A percentile compares a stretch with the other conserved stretches of the same genome.
These are phyloP conservation scores for Micromussa lordhowensis DNA, from an alignment of 92 coral and sea anemone genomes.

Conservation along the genomic window DNA sequence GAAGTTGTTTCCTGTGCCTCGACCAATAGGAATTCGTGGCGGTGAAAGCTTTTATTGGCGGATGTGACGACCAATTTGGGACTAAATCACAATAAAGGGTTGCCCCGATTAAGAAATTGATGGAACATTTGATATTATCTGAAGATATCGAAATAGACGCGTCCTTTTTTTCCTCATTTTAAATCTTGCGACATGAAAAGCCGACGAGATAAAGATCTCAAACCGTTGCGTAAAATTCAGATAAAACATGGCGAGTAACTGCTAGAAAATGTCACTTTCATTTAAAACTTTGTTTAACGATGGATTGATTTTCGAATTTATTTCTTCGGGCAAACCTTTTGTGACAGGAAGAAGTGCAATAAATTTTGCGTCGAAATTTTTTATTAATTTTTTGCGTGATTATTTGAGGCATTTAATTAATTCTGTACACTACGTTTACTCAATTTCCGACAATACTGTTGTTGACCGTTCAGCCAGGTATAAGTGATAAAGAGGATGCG, in stretches of 20 bases:
- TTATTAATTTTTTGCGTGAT: not conserved
- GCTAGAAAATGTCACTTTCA: conserved; percentile 2
- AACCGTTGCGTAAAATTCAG: not conserved
- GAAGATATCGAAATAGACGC: not conserved
- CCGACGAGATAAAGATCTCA: not conserved
- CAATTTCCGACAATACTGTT: not conserved
- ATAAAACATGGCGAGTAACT: not conserved
- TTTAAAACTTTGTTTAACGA: not conserved
- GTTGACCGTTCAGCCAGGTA: not conserved
- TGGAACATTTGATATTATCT: not conserved
- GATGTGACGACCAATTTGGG: conserved; percentile 10
- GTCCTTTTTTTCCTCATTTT: not conserved
- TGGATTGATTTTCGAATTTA: not conserved
- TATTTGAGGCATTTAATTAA: not conserved
- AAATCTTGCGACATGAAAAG: not conserved
- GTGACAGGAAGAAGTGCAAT: not conserved
- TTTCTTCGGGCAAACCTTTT: not conserved
- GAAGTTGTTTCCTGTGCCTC: conserved; percentile 32
- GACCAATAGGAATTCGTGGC: conserved; percentile 20
- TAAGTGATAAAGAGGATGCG: not conserved
- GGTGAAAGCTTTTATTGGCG: not conserved
- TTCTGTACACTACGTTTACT: not conserved
- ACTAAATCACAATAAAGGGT: not conserved
- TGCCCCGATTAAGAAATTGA: not conserved
- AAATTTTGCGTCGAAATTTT: not conserved